Evolutionary conservation across 1,140 invertebrate species (phyloP).

Genomic region (Hestina assimilis): DNA sequence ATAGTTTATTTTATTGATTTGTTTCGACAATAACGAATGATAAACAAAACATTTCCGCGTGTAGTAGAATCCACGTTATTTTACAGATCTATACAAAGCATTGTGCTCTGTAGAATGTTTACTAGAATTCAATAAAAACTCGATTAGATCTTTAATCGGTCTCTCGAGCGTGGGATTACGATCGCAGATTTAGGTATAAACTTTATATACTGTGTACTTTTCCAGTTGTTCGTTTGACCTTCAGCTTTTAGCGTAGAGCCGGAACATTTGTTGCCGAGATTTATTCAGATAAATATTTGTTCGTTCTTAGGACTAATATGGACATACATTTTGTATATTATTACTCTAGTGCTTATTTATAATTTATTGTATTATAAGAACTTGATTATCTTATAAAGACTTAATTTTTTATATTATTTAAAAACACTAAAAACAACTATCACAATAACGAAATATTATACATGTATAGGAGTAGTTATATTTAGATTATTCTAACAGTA

Average conservation of each 20-base stretch:
- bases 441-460: too few species aligned
- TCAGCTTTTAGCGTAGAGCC: constrained; percentile 58
- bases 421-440: too few species aligned
- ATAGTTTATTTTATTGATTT: too few species aligned
- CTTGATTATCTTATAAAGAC: not conserved
- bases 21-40: not conserved
- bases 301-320: constrained; percentile 19
- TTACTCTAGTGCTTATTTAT: not conserved
- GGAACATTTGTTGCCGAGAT: constrained; percentile 52
- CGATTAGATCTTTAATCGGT: constrained; percentile 60
- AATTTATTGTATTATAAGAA: not conserved
- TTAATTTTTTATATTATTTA: not conserved
- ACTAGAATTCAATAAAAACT: constrained; percentile 45
- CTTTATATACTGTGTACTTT: constrained; percentile 67
- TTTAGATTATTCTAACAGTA: too few species aligned
- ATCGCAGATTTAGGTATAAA: constrained; percentile 64
- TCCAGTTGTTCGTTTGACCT: constrained; percentile 55
- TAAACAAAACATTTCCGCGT: not conserved
- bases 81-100: not conserved
- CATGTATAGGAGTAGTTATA: too few species aligned
- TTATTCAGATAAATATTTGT: constrained; percentile 39
- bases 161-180: constrained; percentile 66
- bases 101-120: constrained; percentile 14
- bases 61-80: not conserved
- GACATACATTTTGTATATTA: constrained; percentile 10